Base-by-base conservation (phyloP, 1,140 invertebrate species). In the Diprion similis region DNA sequence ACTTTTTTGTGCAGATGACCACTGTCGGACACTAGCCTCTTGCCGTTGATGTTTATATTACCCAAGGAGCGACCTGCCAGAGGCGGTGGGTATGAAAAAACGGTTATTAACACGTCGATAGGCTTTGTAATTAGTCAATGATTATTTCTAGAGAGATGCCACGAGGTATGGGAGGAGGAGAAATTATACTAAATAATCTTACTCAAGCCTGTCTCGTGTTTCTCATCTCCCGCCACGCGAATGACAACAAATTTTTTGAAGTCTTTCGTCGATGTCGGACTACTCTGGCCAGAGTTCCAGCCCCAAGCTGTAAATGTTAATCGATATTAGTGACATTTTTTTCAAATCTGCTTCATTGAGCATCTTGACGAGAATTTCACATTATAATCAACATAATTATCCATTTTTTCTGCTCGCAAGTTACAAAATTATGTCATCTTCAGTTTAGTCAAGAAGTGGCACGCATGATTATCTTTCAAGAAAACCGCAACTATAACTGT, bases 241-340 rank as follows among this genome's bases (percentile, higher is more conserved):
- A 93, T 91, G 0, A 93, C 91, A 51, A 93, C 91, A 81, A 92
- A 92, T 79, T 92, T 91, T 78, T 92, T 92, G 65, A 92, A 90
- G 80, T 92, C 91, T 81, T 91, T 90, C 0, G 88, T 86, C 59
- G 90, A 91, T 15, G 89, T 89, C 18, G 91, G 89, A 79, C 90
- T 91, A 70, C 88, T 90, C 75, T 91, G 90, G n/a, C 90, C 86
- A 46, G 89, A 89, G 77, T 90, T 89, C 91, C 91, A 91, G 68
- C 90, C 90, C 90, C 90, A 92, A 65, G 89, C 88, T 87, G 59
- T n/a, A 81, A 84, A 68, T 72, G 75, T 71, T 37, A 37, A 37
- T 37, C 2, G 6, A 37, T 37, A 3, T 37, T 37, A 37, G 24
- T 37, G 24, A 6, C 6, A 37, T 37, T 37, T 6, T 37, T 37